phyloP scores from a whole-genome alignment of 2,113 vertebrate genomes.

The Prolemur simus region DNA sequence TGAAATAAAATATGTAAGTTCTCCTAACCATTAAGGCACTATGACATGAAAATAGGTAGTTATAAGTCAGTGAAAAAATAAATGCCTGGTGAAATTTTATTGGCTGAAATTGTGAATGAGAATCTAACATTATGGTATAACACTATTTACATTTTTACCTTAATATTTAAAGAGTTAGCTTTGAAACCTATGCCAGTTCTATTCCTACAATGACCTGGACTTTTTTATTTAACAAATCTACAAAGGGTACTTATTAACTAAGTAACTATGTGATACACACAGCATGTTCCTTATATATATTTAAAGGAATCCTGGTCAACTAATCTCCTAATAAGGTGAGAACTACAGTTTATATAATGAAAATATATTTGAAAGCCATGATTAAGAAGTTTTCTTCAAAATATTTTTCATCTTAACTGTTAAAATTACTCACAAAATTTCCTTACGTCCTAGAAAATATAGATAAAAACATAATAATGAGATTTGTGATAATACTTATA shows the following conservation, averaged over 20 bases:
- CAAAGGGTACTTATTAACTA: neutral
- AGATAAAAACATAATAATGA: neutral
- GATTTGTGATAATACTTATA: neutral
- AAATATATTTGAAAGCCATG: neutral
- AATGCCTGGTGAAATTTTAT: neutral
- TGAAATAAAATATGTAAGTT: neutral
- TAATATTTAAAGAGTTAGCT: neutral
- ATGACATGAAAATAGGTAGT: neutral
- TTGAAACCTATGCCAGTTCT: neutral
- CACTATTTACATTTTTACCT: neutral
- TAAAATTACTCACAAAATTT: neutral
- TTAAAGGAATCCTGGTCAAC: neutral
- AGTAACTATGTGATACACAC: neutral
- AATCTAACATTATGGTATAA: neutral
- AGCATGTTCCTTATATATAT: neutral
- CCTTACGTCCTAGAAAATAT: neutral
- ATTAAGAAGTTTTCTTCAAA: neutral
- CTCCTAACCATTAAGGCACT: neutral
- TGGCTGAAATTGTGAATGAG: neutral
- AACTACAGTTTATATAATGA: neutral
- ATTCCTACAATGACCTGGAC: neutral
- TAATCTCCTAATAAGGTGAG: neutral
- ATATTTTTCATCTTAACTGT: neutral
- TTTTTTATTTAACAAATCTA: neutral
- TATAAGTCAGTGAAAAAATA: neutral